phyloP scores from a whole-genome alignment of 2,888 invertebrate genomes.

The Linnaemya tessellans region DNA sequence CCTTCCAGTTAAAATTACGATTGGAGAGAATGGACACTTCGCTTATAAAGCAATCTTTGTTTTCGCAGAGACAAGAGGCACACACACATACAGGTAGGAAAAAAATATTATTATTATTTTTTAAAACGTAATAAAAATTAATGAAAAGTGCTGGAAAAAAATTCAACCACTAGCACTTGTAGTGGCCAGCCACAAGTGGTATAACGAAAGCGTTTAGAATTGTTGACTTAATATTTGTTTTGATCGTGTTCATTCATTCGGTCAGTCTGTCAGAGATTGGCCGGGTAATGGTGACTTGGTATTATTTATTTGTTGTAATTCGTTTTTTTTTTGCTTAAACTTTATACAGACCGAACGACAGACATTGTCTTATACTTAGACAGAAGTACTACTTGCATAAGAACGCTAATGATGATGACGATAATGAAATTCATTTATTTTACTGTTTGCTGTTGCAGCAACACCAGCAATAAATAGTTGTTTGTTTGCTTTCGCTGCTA shows the following conservation, averaged over 20 bases:
- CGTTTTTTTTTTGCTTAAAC: neutral
- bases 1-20: neutral
- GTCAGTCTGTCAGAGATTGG: slow-evolving; percentile 29
- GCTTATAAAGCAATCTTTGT: neutral
- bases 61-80: neutral
- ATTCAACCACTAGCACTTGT: neutral
- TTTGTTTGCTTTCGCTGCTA: neutral
- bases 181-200: slow-evolving; percentile 3
- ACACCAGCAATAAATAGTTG: slow-evolving; percentile 9
- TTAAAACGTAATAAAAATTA: slow-evolving; percentile 50
- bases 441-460: neutral
- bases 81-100: neutral
- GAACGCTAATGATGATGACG: slow-evolving; percentile 19
- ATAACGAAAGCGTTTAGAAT: slow-evolving; percentile 36
- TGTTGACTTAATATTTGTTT: slow-evolving; percentile 52
- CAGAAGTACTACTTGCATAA: slow-evolving; percentile 1
- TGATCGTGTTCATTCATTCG: slow-evolving; percentile 13
- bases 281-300: slow-evolving; percentile 30
- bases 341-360: neutral
- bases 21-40: neutral
- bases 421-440: neutral
- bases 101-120: neutral
- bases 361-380: neutral
- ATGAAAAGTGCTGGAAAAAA: slow-evolving; percentile 36
- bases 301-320: slow-evolving; percentile 8